phyloP scores from a whole-genome alignment of 2,888 invertebrate species.

The Neoaliturus tenellus region DNA sequence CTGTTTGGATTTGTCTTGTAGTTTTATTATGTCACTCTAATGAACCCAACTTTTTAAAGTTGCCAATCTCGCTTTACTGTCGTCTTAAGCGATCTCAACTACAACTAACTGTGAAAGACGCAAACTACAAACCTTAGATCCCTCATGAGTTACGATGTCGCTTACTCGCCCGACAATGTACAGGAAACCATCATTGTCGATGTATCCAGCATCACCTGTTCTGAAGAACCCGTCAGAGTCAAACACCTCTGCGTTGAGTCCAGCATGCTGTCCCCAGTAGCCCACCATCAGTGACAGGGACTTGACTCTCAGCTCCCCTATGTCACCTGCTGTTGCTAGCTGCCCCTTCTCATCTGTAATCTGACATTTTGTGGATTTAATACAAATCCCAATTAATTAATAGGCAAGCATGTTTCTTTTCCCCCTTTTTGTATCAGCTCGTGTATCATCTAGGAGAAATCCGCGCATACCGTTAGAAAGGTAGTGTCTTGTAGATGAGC shows the following conservation, averaged over 20 bases:
- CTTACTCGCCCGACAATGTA: not conserved
- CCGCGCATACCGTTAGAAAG: no score
- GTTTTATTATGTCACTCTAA: no score
- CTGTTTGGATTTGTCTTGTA: no score
- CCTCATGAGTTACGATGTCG: not conserved
- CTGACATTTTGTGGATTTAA: not conserved
- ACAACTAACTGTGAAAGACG: no score
- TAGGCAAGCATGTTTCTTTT: no score
- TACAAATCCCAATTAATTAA: no score
- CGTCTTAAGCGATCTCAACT: no score
- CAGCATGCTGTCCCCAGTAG: conserved; percentile 17
- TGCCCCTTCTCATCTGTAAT: conserved; percentile 24
- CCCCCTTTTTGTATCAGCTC: no score
- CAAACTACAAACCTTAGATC: not conserved
- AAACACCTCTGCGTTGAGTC: not conserved
- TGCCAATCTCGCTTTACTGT: no score
- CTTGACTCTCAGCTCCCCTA: not conserved
- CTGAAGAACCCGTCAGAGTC: conserved; percentile 31
- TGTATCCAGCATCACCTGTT: conserved; percentile 36
- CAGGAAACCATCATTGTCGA: conserved; percentile 28
- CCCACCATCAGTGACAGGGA: conserved; percentile 20
- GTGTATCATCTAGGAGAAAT: no score
- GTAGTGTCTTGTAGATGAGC: no score
- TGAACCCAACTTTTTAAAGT: no score
- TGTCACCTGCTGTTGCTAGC: not conserved